These are phyloP conservation scores for Heliconius hewitsoni DNA, from an alignment of 1,140 invertebrate species.

Conservation along the genomic window DNA sequence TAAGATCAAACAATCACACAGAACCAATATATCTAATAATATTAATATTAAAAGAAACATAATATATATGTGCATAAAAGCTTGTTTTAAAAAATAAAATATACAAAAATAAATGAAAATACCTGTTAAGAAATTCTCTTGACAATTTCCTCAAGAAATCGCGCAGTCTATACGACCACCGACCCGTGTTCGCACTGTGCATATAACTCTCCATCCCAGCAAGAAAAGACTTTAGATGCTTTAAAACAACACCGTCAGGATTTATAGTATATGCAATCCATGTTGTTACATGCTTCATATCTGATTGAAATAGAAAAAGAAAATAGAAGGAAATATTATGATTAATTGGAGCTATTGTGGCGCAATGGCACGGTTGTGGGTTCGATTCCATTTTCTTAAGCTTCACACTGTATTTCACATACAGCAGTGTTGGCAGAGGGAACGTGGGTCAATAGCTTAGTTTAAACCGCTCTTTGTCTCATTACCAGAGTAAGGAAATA, in stretches of 20 bases:
- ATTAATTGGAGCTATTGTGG: no score
- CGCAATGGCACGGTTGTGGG: no score
- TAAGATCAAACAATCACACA: not conserved
- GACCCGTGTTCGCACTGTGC: slow-evolving; percentile 93
- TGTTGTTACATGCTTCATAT: slow-evolving; percentile 82
- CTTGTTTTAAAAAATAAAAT: no score
- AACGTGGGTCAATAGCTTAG: no score
- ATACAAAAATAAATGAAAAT: slow-evolving; percentile 7
- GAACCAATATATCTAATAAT: no score
- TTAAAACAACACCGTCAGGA: slow-evolving; percentile 83
- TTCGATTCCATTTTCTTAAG: no score
- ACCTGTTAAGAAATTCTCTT: slow-evolving; percentile 70
- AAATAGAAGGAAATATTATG: no score
- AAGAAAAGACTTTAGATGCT: slow-evolving; percentile 90
- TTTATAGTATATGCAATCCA: slow-evolving; percentile 88
- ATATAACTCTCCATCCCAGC: slow-evolving; percentile 93
- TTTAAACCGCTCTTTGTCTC: no score
- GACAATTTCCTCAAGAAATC: slow-evolving; percentile 84
- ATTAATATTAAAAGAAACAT: no score
- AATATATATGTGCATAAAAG: not conserved
- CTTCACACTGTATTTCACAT: no score
- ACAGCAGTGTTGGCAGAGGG: no score
- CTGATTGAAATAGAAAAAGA: slow-evolving; percentile 44
- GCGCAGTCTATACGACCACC: slow-evolving; percentile 86
- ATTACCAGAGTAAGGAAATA: no score